Conservation (phyloP, 2,888 invertebrate species). For the Amblyjoppa fuscipennis region DNA sequence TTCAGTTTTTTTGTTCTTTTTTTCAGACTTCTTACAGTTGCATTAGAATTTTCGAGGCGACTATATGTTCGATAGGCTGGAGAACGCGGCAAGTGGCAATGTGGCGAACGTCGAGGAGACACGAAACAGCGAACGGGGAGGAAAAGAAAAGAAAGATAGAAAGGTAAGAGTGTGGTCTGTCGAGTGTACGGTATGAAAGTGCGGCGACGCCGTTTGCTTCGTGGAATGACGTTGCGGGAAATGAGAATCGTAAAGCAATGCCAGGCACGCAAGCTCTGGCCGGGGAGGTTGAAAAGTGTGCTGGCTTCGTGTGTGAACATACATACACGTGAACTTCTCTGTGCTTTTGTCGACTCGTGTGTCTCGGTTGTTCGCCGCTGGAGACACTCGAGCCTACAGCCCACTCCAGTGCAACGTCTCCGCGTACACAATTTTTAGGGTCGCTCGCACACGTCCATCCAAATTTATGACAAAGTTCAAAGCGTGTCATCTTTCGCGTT, state of each 20-base stretch:
- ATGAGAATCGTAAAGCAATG: conserved; percentile 82
- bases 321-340: neutral
- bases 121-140: conserved; percentile 56
- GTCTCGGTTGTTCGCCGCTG: conserved; percentile 36
- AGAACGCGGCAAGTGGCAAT: neutral
- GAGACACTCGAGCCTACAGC: conserved; percentile 26
- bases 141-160: conserved; percentile 50
- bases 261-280: conserved; percentile 78
- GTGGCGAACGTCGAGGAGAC: conserved; percentile 55
- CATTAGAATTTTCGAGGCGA: conserved; percentile 14
- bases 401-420: conserved; percentile 32
- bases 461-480: conserved; percentile 19
- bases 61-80: neutral
- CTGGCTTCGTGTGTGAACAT: conserved; percentile 6
- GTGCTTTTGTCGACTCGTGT: conserved; percentile 33
- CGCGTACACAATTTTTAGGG: conserved; percentile 51
- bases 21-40: conserved; percentile 14
- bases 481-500: conserved; percentile 26
- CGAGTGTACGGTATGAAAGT: conserved; percentile 40
- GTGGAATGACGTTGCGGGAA: conserved; percentile 81
- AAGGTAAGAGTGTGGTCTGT: conserved; percentile 31
- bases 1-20: conserved; percentile 1
- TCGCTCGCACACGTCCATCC: conserved; percentile 31
- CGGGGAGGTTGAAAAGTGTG: conserved; percentile 45
- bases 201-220: conserved; percentile 69